Evolutionary conservation across 2,888 invertebrate genomes (phyloP), one percentile per base, ranked within the genome.

Genomic region (Dasysyrphus albostriatus): DNA sequence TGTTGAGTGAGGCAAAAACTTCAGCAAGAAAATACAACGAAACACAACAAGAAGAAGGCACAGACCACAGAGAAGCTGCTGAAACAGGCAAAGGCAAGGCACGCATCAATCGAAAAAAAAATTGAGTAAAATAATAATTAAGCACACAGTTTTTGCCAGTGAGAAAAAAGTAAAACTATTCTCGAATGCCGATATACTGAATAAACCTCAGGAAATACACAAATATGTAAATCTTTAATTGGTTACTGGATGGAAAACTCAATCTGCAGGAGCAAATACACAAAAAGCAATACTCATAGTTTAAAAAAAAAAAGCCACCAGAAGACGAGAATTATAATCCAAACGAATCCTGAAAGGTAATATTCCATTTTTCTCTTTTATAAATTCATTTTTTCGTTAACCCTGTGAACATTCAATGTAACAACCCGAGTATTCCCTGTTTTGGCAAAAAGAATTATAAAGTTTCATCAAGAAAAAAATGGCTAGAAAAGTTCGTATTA

Each of bases 1-100:
- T 47, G 47, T 37, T 29, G 63, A 39, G 61, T 42, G 9, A 24
- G 69, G 51, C 54, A 39, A 69, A 51, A 37, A 65, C 47, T 56
- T 82, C 77, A 77, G 69, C 67, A 74, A 85, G 73, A 82, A 77
- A 82, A 67, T 47, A 82, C 77, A 70, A 69, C 74, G 69, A 85
- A 82, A 72, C 61, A 73, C 51, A 73, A 69, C 39, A 65, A 72
- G 56, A 67, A 32, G 2, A 3, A 63, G 63, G 44, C 47, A 65
- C 6, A 39, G n/a, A 39, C 32, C 47, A 65, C 6, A 39, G n/a
- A 39, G 19, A 69, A 69, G 37, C 29, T 49, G 67, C 16, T 16
- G 34, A 72, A 69, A 47, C 39, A 69, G 72, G 51, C 51, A 79
- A 56, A 37, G 56, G 65, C 73, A 80, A 56, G 24, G 65, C 67